These are phyloP conservation scores for Hippocampus mohnikei DNA, from an alignment of 2,113 vertebrate species.

Conservation along the genomic window DNA sequence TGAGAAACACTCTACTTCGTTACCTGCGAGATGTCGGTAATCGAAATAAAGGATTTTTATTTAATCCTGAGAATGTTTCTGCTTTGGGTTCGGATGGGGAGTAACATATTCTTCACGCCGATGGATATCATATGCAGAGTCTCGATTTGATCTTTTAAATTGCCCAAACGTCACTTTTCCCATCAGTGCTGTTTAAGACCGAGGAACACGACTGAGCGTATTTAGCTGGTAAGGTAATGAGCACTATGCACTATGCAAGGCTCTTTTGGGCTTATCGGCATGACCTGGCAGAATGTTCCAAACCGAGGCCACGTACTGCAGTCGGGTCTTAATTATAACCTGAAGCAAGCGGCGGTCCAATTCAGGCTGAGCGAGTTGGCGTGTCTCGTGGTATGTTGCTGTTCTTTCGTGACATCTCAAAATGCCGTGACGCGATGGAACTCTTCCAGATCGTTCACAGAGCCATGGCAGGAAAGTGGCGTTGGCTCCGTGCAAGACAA, in stretches of 20 bases:
- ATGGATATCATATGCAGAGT: neutral
- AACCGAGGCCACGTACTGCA: slow-evolving; percentile 9
- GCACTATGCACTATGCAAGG: slow-evolving; percentile 38
- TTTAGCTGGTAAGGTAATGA: slow-evolving; percentile 64
- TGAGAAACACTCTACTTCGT: slow-evolving; percentile 10
- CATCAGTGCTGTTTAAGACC: slow-evolving; percentile 61
- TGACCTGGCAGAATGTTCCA: slow-evolving; percentile 50
- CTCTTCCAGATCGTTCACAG: slow-evolving; percentile 55
- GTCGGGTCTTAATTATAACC: slow-evolving; percentile 48
- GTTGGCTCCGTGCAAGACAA: neutral
- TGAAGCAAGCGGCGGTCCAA: slow-evolving; percentile 42
- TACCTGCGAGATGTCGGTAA: neutral
- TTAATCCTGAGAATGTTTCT: slow-evolving; percentile 5
- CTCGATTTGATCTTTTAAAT: slow-evolving; percentile 6
- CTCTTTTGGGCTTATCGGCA: slow-evolving; percentile 42
- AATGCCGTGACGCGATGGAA: slow-evolving; percentile 33
- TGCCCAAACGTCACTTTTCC: slow-evolving; percentile 2
- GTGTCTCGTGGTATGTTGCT: slow-evolving; percentile 35
- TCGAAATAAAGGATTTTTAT: slow-evolving; percentile 30
- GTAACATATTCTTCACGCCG: neutral
- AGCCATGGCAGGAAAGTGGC: neutral
- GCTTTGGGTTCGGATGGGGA: neutral
- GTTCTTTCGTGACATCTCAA: neutral
- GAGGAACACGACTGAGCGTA: slow-evolving; percentile 30
- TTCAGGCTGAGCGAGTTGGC: slow-evolving; percentile 36